Base-by-base conservation (phyloP, 2,888 invertebrate genomes). In the Limnephilus lunatus region DNA sequence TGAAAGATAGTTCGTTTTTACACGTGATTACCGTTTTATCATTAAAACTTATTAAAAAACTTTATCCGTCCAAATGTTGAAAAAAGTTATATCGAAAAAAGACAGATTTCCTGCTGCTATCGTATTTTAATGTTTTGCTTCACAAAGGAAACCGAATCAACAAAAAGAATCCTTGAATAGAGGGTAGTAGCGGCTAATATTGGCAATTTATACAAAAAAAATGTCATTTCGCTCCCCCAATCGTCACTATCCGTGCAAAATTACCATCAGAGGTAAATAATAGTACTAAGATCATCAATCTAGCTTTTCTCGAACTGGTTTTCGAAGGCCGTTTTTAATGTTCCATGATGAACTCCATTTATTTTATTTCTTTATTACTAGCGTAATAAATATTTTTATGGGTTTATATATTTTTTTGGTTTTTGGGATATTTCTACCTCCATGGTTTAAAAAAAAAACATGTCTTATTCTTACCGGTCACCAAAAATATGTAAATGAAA, bases 71-170 rank as follows among this genome's bases (percentile, higher is more conserved):
- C n/a, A n/a, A n/a, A n/a, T n/a, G n/a, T n/a, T n/a, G n/a, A n/a
- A n/a, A n/a, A n/a, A n/a, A n/a, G n/a, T n/a, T 68, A 15, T 68
- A 5, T 7, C 25, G 19, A 25, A 68, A 68, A 68, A 68, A 19
- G 4, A 1, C 5, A 68, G 25, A 68, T 68, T 68, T 68, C 7
- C 53, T 68, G 53, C 3, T 19, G 25, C 53, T 19, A 68, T 25
- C 53, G 0, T 68, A 83, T 32, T 83, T 19, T 0, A 83, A 4
- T 25, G 35, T 83, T 83, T 32, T 83, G 19, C 19, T 35, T 11
- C 83, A 32, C 83, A 83, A 83, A 83, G 83, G 11, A 32, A 83
- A 83, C 35, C 83, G 30, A 32, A 32, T 35, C 32, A 83, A 83
- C 83, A 83, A 35, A 83, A 30, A 31, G 31, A 25, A 83, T n/a